Percentiles rank a stretch among this genome's conserved stretches.
Conservation (phyloP, 2,113 vertebrate species). For the Prolemur simus region DNA sequence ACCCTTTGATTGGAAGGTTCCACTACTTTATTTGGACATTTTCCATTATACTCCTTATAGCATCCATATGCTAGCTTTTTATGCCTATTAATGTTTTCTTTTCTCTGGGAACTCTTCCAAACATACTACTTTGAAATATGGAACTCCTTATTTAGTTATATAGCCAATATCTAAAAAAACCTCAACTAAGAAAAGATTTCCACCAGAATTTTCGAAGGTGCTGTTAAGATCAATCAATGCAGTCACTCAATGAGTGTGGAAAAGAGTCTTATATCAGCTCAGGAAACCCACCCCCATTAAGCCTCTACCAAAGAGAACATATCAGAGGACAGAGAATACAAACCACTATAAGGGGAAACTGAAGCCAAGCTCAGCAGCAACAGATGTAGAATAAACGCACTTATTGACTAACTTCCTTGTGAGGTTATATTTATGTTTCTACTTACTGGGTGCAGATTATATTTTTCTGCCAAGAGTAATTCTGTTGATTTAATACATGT, state of each 20-base stretch:
- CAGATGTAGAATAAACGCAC: conserved; percentile 62
- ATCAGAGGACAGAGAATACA: conserved; percentile 42
- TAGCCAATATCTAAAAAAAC: conserved; percentile 61
- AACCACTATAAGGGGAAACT: conserved; percentile 53
- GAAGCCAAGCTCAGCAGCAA: conserved; percentile 61
- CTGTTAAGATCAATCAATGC: conserved; percentile 58
- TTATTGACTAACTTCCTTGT: conserved; percentile 58
- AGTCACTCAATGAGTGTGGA: conserved; percentile 55
- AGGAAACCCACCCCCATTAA: conserved; percentile 62
- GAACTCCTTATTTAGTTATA: conserved; percentile 69
- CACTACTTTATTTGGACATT: conserved; percentile 75
- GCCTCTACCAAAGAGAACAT: neutral
- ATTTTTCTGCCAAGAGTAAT: conserved; percentile 58
- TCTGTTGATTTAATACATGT: conserved; percentile 58
- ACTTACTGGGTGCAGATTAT: conserved; percentile 57
- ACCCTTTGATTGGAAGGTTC: conserved; percentile 76
- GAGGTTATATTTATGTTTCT: conserved; percentile 47
- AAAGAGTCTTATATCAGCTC: conserved; percentile 62
- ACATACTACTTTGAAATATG: conserved; percentile 69
- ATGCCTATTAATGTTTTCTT: conserved; percentile 82
- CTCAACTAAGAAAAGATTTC: conserved; percentile 64
- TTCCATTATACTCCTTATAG: conserved; percentile 79
- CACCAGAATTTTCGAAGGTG: conserved; percentile 64
- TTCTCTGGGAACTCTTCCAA: conserved; percentile 79
- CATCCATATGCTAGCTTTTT: conserved; percentile 81